Evolutionary conservation across 2,888 invertebrate species (phyloP), one percentile per base, ranked within the genome.

Genomic region (Drosophila fulvimacula): DNA sequence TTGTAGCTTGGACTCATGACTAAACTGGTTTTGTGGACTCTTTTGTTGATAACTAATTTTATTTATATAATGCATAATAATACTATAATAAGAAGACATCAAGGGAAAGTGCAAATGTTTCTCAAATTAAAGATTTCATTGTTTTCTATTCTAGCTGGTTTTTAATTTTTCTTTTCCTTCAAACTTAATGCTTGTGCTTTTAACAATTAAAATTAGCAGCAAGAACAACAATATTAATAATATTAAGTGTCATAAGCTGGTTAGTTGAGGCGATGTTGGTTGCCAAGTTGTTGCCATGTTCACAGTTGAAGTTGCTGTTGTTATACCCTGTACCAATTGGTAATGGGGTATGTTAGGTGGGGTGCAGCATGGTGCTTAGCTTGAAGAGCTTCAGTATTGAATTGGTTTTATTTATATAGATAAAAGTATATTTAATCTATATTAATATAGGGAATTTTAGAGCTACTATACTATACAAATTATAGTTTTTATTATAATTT

Each of bases 201-300:
- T 44, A 42, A 38, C 64, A 76, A 78, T 65, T 76, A 60, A 69
- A 67, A 68, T 48, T 42, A 64, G 46, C 36, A 76, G 39, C 36
- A 7, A 52, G 11, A 56, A 44, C 62, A 70, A 61, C 34, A 39
- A 21, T 44, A 62, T 13, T 46, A 46, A 56, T 27, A 58, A 42
- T 41, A 77, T 59, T 11, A 76, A 61, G 64, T 64, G 79, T 49
- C 64, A 69, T 64, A 76, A 69, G 69, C 59, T 78, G 38, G 58
- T 61, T 56, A 65, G 74, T 62, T 69, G 19, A 70, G 57, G 65
- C 64, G 61, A 69, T 52, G 59, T 42, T 62, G 61, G 60, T 38
- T 38, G 27, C 55, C 48, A 44, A 71, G 66, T 71, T 77, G 77
- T 66, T 74, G 61, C 65, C 57, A 76, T 58, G 73, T 53, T 57